These are phyloP conservation scores for Tachina lurida DNA, from an alignment of 2,888 invertebrate species.

Conservation along the genomic window DNA sequence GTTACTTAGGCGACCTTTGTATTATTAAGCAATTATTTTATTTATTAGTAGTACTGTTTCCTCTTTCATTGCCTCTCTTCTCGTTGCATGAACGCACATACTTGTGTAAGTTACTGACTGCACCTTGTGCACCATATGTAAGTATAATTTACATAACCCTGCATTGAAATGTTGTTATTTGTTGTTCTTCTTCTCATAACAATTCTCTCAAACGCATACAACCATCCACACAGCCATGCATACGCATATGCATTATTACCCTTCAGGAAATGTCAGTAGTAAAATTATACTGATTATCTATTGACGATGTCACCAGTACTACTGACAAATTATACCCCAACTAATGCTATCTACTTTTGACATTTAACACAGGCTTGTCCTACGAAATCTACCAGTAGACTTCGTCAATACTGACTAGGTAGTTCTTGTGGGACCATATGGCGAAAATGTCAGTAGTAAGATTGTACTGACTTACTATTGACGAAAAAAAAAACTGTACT, in stretches of 20 bases:
- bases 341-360: too few relatives aligned
- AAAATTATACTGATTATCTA: too few relatives aligned
- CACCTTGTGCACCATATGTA: slow-evolving; percentile 12
- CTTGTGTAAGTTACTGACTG: background rate
- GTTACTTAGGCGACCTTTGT: slow-evolving; percentile 62
- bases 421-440: too few relatives aligned
- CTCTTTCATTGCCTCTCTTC: slow-evolving; percentile 26
- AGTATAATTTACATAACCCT: slow-evolving; percentile 35
- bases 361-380: too few relatives aligned
- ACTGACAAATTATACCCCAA: too few relatives aligned
- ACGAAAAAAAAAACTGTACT: too few relatives aligned
- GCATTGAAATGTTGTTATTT: background rate
- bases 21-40: slow-evolving; percentile 54
- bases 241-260: background rate
- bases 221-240: background rate
- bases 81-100: background rate
- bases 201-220: slow-evolving; percentile 10
- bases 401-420: too few relatives aligned
- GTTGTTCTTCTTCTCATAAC: background rate
- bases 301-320: too few relatives aligned
- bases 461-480: too few relatives aligned
- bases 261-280: too few relatives aligned
- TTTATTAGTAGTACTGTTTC: slow-evolving; percentile 52
- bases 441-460: too few relatives aligned
- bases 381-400: too few relatives aligned